These are phyloP conservation scores for Bombyx mandarina DNA, from an alignment of 1,140 invertebrate species.

Conservation along the genomic window DNA sequence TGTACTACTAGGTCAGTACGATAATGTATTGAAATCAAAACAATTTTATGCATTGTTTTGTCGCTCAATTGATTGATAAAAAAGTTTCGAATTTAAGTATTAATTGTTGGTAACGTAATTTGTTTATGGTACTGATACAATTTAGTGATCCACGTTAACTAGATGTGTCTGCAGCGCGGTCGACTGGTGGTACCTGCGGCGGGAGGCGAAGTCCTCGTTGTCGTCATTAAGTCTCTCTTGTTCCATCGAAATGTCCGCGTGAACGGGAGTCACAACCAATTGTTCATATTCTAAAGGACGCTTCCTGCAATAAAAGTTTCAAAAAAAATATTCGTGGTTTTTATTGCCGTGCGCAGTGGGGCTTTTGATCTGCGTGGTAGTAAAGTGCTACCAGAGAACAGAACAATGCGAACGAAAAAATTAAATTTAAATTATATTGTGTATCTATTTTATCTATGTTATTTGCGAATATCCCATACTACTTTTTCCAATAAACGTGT, in stretches of 20 bases:
- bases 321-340: neutral
- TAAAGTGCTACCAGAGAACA: neutral
- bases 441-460: too few species aligned
- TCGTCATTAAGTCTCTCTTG: constrained; percentile 93
- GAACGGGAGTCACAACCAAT: constrained; percentile 89
- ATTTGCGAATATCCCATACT: too few species aligned
- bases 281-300: constrained; percentile 88
- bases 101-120: neutral
- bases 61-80: neutral
- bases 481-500: too few species aligned
- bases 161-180: constrained; percentile 84
- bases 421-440: too few species aligned
- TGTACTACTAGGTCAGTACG: too few species aligned
- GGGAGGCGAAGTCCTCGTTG: constrained; percentile 93
- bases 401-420: neutral
- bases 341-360: neutral
- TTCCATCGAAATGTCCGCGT: constrained; percentile 84
- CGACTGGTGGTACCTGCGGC: constrained; percentile 93
- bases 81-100: neutral
- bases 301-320: constrained; percentile 67
- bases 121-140: neutral
- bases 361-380: neutral
- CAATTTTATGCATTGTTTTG: too few species aligned
- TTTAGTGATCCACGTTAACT: constrained; percentile 71
- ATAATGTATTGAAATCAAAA: too few species aligned